Conservation (phyloP, 2,888 invertebrate genomes). For the Parnassius glacialis region DNA sequence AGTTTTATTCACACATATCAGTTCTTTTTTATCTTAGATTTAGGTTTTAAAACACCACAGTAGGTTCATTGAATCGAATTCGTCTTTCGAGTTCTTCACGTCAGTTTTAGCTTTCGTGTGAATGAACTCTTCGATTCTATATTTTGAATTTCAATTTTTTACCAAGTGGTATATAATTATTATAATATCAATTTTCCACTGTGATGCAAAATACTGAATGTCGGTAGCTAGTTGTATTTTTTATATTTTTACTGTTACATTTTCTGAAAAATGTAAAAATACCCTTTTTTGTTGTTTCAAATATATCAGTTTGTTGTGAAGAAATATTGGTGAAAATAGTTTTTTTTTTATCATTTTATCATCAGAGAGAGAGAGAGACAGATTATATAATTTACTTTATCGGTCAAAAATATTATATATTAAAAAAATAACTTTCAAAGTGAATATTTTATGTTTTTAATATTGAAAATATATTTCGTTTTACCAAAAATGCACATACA, state of each 20-base stretch:
- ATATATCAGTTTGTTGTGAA: constrained; percentile 25
- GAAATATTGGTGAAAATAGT: neutral
- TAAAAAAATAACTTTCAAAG: constrained; percentile 8
- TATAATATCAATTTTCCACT: too few species aligned
- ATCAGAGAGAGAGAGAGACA: neutral
- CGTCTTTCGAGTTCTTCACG: too few species aligned
- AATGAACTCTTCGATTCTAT: too few species aligned
- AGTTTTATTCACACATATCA: too few species aligned
- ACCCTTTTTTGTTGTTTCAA: constrained; percentile 2
- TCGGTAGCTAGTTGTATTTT: too few species aligned
- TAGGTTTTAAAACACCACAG: too few species aligned
- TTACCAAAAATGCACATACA: neutral
- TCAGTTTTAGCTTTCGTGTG: too few species aligned
- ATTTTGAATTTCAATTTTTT: too few species aligned
- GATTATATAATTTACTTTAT: constrained; percentile 1
- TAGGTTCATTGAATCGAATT: neutral
- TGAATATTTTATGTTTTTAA: neutral
- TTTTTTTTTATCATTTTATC: constrained; percentile 4
- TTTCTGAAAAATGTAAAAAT: neutral
- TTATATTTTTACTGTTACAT: neutral
- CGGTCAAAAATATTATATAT: constrained; percentile 8
- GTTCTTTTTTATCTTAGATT: too few species aligned
- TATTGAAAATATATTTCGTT: constrained; percentile 13
- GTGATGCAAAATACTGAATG: too few species aligned
- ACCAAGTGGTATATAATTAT: too few species aligned